phyloP scores from a whole-genome alignment of 2,888 invertebrate genomes.

The Chalcosyrphus nemorum region DNA sequence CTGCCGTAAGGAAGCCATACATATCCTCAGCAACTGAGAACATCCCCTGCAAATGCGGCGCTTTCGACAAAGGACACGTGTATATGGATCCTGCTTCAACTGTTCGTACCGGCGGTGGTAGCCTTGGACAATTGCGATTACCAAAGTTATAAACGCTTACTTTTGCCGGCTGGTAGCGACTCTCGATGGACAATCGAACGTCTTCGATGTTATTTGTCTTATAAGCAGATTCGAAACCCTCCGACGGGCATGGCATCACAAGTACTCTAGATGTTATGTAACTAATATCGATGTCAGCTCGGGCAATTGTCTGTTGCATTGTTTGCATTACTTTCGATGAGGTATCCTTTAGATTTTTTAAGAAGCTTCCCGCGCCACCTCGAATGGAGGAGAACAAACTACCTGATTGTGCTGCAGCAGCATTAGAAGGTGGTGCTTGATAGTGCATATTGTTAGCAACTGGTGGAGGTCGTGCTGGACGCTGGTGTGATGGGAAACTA shows the following conservation, averaged over 20 bases:
- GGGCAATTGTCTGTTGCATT: conserved; percentile 94
- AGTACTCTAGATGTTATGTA: conserved; percentile 95
- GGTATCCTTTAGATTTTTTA: conserved; percentile 97
- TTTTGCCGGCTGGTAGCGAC: conserved; percentile 88
- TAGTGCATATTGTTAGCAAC: conserved; percentile 56
- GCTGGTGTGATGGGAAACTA: conserved; percentile 54
- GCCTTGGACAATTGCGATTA: conserved; percentile 78
- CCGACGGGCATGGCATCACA: conserved; percentile 97
- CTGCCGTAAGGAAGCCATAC: conserved; percentile 92
- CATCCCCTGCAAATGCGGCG: conserved; percentile 90
- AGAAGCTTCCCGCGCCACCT: conserved; percentile 95
- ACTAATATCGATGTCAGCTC: conserved; percentile 94
- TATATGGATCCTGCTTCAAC: conserved; percentile 87
- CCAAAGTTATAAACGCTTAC: conserved; percentile 94
- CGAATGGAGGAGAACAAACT: conserved; percentile 93
- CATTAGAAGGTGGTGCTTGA: conserved; percentile 63
- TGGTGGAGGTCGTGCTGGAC: conserved; percentile 73
- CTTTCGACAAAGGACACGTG: conserved; percentile 86
- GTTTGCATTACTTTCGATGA: conserved; percentile 98
- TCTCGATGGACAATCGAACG: conserved; percentile 90
- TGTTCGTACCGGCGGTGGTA: conserved; percentile 84
- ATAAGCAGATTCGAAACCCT: conserved; percentile 96
- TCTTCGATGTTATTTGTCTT: conserved; percentile 96
- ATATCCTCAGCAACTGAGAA: conserved; percentile 94
- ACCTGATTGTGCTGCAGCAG: conserved; percentile 75